Base-by-base conservation (phyloP, 2,888 invertebrate species). In the Calameuta filiformis region DNA sequence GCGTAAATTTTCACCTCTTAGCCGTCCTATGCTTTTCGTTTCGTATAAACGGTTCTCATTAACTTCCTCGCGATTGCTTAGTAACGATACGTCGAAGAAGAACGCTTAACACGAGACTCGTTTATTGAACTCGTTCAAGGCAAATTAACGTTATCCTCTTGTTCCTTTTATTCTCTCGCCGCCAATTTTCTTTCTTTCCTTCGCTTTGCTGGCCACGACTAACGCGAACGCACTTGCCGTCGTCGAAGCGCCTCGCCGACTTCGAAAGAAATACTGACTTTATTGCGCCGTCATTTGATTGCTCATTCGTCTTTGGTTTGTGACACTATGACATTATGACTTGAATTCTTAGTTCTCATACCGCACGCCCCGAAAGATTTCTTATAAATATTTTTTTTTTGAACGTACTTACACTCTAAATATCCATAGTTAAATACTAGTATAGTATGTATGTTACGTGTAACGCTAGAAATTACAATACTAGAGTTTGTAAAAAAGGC, bases 401-500 rank as follows among this genome's bases (percentile, higher is more conserved):
- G 74, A 76, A 77, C 35, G 12, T 68, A 35, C 71, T 23, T 40
- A 35, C 56, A 37, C 33, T 74, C 68, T 56, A 56, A 56, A 56
- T 56, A 9, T 56, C 2, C 56, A 56, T 56, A 56, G 71, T 73
- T 73, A 68, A 35, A 33, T 77, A 74, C 56, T 79, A 80, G 75
- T 75, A 79, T 75, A 40, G 74, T 79, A 56, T 76, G 75, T 40
- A 77, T 37, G 75, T 75, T 35, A 56, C 73, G 40, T 80, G 75
- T 80, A 73, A 79, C 79, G 71, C 77, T 77, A 76, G 76, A 79
- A 75, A 77, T 80, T 79, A 84, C 81, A 77, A 81, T 81, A 84
- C 83, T 83, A 83, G 81, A 83, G 82, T 82, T 84, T 69, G 81
- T 83, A 83, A 85, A 85, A 85, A 85, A 85, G 80, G 69, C 80